These are phyloP conservation scores for Pseudomyrmex dendroicus DNA, from an alignment of 1,140 invertebrate genomes.

Conservation along the genomic window DNA sequence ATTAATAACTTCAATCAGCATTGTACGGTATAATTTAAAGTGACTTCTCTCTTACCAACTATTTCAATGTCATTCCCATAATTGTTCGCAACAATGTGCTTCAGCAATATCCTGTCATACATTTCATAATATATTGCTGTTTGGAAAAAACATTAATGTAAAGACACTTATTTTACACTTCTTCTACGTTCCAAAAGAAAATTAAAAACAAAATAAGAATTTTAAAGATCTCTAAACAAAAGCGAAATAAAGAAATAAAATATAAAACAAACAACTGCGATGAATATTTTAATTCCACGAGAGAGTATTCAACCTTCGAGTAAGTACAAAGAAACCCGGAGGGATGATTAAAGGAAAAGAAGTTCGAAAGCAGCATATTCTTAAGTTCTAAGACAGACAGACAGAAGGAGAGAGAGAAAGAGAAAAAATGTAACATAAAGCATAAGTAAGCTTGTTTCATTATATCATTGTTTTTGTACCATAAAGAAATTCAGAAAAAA, in stretches of 20 bases:
- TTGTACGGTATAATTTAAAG: slow-evolving; percentile 8
- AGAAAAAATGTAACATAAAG: not conserved
- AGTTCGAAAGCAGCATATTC: slow-evolving; percentile 6
- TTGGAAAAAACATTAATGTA: not conserved
- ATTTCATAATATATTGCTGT: not conserved
- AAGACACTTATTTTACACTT: not conserved
- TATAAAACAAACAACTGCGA: not conserved
- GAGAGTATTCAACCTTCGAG: not conserved
- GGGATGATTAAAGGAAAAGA: slow-evolving; percentile 50
- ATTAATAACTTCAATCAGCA: not conserved
- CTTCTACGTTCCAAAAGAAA: not conserved
- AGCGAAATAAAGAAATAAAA: not conserved
- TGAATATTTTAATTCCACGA: slow-evolving; percentile 58
- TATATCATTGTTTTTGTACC: slow-evolving; percentile 16
- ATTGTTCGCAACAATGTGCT: slow-evolving; percentile 1
- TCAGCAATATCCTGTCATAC: not conserved
- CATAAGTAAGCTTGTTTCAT: slow-evolving; percentile 50
- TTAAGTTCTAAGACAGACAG: slow-evolving; percentile 29
- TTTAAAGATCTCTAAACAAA: not conserved
- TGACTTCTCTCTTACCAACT: not conserved
- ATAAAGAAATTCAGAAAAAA: slow-evolving; percentile 37
- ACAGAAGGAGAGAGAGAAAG: not conserved
- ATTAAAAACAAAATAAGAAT: too few species aligned
- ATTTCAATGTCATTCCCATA: slow-evolving; percentile 40
- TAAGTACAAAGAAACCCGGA: slow-evolving; percentile 35